A percentile compares a stretch with the other conserved stretches of the same genome.
phyloP scores from a whole-genome alignment of 2,888 invertebrate genomes.

The Isoperla grammatica region DNA sequence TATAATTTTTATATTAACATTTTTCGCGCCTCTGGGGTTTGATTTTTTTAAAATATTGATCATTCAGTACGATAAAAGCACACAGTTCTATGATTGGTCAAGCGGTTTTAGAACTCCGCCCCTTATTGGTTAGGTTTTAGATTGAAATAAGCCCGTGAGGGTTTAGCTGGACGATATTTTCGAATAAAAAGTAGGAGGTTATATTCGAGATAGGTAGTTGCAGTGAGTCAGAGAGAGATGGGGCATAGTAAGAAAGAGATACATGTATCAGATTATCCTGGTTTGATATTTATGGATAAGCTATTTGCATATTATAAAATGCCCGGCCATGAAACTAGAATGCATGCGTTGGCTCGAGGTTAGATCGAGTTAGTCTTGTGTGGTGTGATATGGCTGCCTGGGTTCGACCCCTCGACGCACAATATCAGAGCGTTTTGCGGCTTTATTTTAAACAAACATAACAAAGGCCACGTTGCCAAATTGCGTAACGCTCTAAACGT shows the following conservation, averaged over 20 bases:
- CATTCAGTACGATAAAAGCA: conserved; percentile 9
- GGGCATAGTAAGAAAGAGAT: conserved; percentile 3
- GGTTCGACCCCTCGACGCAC: too few species aligned
- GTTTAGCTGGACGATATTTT: conserved; percentile 13
- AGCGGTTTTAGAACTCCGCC: conserved; percentile 11
- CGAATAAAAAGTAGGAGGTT: conserved; percentile 18
- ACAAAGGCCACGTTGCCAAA: too few species aligned
- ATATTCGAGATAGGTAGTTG: conserved; percentile 8
- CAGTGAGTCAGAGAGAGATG: conserved; percentile 11
- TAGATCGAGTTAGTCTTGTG: too few species aligned
- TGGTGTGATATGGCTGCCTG: too few species aligned
- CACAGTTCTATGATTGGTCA: conserved; percentile 12
- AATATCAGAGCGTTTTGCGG: too few species aligned
- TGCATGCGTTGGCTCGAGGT: too few species aligned
- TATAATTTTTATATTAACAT: conserved; percentile 9
- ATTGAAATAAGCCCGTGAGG: conserved; percentile 15
- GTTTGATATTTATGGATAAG: conserved; percentile 18
- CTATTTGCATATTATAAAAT: conserved; percentile 17
- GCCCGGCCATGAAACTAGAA: conserved; percentile 4
- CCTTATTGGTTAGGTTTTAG: conserved; percentile 17
- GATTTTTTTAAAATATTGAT: conserved; percentile 16
- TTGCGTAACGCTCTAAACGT: too few species aligned
- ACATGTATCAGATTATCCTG: conserved; percentile 8
- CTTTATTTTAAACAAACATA: too few species aligned
- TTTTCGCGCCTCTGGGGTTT: conserved; percentile 10